A percentile compares a stretch with the other conserved stretches of the same genome.
Evolutionary conservation across 2,797 vertebrate species (phyloP).

Genomic region (Acanthiza pusilla): DNA sequence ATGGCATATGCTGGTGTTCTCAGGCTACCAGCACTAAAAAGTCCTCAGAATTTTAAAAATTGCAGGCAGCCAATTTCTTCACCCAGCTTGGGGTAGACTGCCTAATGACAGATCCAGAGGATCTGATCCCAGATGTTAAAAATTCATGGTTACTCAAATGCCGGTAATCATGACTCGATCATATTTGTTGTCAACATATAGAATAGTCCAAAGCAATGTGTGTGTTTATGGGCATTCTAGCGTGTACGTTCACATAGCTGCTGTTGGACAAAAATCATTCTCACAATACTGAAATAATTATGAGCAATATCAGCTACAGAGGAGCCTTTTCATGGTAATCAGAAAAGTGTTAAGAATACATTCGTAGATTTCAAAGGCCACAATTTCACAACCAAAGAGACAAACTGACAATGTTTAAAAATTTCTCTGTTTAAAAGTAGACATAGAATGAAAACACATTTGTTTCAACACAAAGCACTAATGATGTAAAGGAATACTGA

Average conservation of each 20-base stretch:
- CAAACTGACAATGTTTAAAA: constrained; percentile 9
- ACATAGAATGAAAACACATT: constrained; percentile 22
- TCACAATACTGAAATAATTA: constrained; percentile 4
- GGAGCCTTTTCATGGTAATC: not conserved
- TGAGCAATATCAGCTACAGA: constrained; percentile 30
- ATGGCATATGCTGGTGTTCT: constrained; percentile 65
- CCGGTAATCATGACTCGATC: not conserved
- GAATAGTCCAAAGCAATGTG: not conserved
- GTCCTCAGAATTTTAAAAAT: constrained; percentile 45
- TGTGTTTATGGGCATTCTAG: not conserved
- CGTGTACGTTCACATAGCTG: not conserved
- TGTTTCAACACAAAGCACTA: constrained; percentile 49
- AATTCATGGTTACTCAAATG: not conserved
- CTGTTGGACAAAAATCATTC: not conserved
- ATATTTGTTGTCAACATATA: not conserved
- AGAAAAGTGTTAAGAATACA: not conserved
- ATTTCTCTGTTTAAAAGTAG: constrained; percentile 15
- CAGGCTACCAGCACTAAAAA: constrained; percentile 57
- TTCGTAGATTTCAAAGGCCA: constrained; percentile 40
- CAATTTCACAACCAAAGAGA: not conserved
- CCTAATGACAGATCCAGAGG: constrained; percentile 27
- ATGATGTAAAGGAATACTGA: constrained; percentile 41
- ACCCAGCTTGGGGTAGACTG: constrained; percentile 7
- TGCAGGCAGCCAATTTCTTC: constrained; percentile 42
- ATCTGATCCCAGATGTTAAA: constrained; percentile 41